Base-by-base conservation (phyloP, 2,113 vertebrate species). In the Dipodomys merriami region DNA sequence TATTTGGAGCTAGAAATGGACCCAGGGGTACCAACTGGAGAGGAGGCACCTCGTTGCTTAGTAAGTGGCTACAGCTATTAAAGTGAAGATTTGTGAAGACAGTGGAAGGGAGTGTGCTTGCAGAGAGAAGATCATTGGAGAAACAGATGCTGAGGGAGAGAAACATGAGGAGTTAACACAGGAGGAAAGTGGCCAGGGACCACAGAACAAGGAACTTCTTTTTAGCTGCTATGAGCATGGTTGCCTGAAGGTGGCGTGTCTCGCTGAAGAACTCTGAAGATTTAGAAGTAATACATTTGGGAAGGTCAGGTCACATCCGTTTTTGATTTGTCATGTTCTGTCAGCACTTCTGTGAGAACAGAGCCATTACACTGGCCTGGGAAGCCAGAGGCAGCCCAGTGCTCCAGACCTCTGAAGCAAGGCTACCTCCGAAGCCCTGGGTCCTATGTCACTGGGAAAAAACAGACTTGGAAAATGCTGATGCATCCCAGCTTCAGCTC, bases 281-380 rank as follows among this genome's bases (percentile, higher is more conserved):
- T 67, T 57, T 57, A 82, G 79, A 64, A 93, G 71, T 76, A 90
- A 80, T 83, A 88, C 69, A 83, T 80, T 94, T 39, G 72, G 90
- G 93, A 88, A 93, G 94, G 85, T 94, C 94, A 93, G 27, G 88
- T 93, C 79, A 88, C 95, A 96, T 96, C 90, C 96, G 93, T 90
- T 97, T 97, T 93, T 91, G 91, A 72, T 95, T 95, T 77, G 82
- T 95, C 93, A 91, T 72, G 60, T 94, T 93, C 90, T 95, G 94
- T 95, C 96, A 95, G 96, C 95, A 94, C 93, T 95, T 96, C 85
- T 95, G 91, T 90, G 94, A 94, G 92, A 94, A 94, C 78, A 95
- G 80, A 94, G 71, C 91, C 82, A 88, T 95, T 89, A 95, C 53
- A 74, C 77, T 69, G 82, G 90, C 71, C 91, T 69, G 22, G 71